Conservation (phyloP, 2,113 vertebrate genomes). For the Bufo bufo region DNA sequence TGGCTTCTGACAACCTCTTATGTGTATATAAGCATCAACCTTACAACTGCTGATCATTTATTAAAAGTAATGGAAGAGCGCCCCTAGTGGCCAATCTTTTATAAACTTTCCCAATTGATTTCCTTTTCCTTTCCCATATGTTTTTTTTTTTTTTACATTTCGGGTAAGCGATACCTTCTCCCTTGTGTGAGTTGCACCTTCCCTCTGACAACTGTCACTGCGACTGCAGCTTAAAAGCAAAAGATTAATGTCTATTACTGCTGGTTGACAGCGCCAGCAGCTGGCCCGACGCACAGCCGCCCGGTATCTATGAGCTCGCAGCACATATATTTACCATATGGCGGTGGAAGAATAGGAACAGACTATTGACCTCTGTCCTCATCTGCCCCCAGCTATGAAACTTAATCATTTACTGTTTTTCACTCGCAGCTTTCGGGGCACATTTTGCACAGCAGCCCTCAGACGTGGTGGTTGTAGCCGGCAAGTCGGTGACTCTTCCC, state of each 20-base stretch:
- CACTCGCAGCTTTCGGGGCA: conserved; percentile 74
- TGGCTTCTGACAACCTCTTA: too few species aligned
- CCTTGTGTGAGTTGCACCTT: not conserved
- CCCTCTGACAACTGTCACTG: not conserved
- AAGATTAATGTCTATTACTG: not conserved
- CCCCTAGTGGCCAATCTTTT: not conserved
- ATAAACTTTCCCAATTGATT: not conserved
- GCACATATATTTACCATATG: conserved; percentile 19
- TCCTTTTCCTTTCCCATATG: not conserved
- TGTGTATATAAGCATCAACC: not conserved
- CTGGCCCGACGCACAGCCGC: not conserved
- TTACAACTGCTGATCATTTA: not conserved
- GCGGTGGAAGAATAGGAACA: not conserved
- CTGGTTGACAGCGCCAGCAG: not conserved
- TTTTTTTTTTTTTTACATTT: not conserved
- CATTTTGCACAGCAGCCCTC: conserved; percentile 89
- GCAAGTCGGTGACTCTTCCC: conserved; percentile 82
- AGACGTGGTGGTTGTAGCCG: conserved; percentile 82
- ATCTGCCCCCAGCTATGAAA: not conserved
- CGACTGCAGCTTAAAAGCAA: not conserved
- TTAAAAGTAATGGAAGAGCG: not conserved
- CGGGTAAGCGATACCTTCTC: not conserved
- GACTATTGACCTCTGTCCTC: not conserved
- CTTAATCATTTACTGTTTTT: conserved; percentile 57
- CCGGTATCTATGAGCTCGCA: not conserved